A percentile compares a stretch with the other conserved stretches of the same genome.
Conservation (phyloP, 2,888 invertebrate species). For the Molorchus minor region DNA sequence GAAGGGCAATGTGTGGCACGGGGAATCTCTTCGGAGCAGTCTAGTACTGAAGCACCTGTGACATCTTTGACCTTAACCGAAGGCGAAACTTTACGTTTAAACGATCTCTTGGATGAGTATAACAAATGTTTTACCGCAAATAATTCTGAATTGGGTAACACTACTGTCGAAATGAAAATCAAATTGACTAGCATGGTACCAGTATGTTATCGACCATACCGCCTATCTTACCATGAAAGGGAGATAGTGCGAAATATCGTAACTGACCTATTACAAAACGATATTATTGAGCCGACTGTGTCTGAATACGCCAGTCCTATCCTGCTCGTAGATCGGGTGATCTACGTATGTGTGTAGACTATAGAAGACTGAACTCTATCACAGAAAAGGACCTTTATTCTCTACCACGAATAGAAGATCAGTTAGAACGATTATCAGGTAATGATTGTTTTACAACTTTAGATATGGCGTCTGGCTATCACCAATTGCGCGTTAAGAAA, state of each 20-base stretch:
- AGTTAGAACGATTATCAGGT: constrained; percentile 15
- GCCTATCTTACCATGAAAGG: constrained; percentile 12
- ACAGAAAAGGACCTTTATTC: constrained; percentile 15
- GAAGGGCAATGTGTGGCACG: constrained; percentile 13
- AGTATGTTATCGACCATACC: constrained; percentile 17
- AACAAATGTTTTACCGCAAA: constrained; percentile 8
- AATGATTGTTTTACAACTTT: constrained; percentile 16
- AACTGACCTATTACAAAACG: constrained; percentile 4
- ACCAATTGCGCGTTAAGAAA: constrained; percentile 11
- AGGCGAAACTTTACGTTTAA: neutral
- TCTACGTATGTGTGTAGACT: constrained; percentile 12
- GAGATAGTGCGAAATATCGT: constrained; percentile 16
- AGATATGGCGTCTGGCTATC: constrained; percentile 17
- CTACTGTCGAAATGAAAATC: constrained; percentile 13
- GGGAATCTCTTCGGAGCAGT: constrained; percentile 24
- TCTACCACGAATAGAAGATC: constrained; percentile 18
- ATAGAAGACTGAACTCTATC: constrained; percentile 14
- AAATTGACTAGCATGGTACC: constrained; percentile 9
- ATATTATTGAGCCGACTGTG: constrained; percentile 11
- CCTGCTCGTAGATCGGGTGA: constrained; percentile 5
- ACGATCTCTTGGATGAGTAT: constrained; percentile 4
- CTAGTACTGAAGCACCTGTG: constrained; percentile 14
- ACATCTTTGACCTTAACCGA: neutral
- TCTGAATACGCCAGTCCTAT: constrained; percentile 18
- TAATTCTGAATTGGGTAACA: constrained; percentile 12